These are phyloP conservation scores for Brassicogethes aeneus DNA, from an alignment of 2,888 invertebrate species.

Conservation along the genomic window DNA sequence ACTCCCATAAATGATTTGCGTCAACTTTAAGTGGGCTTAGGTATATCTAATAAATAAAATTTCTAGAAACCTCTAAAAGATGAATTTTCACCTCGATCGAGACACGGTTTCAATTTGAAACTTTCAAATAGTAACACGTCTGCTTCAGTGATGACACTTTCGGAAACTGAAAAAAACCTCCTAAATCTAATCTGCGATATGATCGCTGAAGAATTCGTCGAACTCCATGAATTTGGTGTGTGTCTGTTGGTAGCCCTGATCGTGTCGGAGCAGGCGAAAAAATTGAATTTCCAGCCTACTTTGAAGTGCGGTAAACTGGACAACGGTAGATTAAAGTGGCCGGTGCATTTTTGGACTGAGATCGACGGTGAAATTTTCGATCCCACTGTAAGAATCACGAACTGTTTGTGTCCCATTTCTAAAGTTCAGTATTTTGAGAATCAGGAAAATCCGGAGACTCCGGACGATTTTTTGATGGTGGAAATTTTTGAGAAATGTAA, in stretches of 20 bases:
- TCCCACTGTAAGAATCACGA: neutral
- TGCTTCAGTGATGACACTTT: neutral
- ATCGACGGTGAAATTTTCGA: neutral
- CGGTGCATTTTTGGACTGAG: neutral
- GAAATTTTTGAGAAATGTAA: neutral
- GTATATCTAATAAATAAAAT: too few relatives aligned
- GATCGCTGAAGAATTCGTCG: neutral
- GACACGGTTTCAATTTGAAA: too few relatives aligned
- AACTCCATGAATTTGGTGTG: neutral
- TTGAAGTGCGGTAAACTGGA: neutral
- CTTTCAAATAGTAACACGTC: too few relatives aligned
- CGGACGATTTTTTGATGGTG: neutral
- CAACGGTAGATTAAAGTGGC: neutral
- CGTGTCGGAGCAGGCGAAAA: neutral
- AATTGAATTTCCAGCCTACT: neutral
- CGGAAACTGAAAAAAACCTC: neutral
- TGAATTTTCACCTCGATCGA: too few relatives aligned
- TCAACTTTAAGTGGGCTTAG: too few relatives aligned
- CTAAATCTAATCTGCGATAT: neutral
- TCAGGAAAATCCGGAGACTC: neutral
- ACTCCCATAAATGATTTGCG: too few relatives aligned
- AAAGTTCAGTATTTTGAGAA: neutral
- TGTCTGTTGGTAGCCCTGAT: neutral
- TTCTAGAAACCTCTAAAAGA: too few relatives aligned
- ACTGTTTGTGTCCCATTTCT: neutral